Evolutionary conservation across 2,797 vertebrate species (phyloP).

Genomic region (Cryptoblepharus egeriae): DNA sequence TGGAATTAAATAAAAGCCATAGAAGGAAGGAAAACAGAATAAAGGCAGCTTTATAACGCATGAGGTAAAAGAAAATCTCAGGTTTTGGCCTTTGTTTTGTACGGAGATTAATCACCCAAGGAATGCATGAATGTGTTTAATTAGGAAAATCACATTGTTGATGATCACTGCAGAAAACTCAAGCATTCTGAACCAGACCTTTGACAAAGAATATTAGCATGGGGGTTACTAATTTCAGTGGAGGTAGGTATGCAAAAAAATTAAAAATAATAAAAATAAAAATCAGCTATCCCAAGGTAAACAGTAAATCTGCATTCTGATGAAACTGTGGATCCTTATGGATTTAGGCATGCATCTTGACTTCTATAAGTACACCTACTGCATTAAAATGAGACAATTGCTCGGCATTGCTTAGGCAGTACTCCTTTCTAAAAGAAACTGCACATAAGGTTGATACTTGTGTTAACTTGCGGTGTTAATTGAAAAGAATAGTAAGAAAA

Average conservation of each 20-base stretch:
- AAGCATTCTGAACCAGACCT: neutral
- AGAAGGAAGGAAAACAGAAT: conserved; percentile 17
- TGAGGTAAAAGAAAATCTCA: neutral
- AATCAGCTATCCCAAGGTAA: neutral
- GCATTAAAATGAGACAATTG: neutral
- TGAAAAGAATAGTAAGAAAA: neutral
- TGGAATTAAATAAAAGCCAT: neutral
- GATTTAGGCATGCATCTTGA: neutral
- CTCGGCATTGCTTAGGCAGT: neutral
- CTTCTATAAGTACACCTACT: neutral
- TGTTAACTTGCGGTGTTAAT: neutral
- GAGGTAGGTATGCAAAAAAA: neutral
- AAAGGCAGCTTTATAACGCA: conserved; percentile 14
- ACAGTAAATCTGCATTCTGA: conserved; percentile 12
- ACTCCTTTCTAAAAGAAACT: neutral
- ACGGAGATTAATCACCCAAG: conserved; percentile 20
- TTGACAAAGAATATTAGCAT: conserved; percentile 13
- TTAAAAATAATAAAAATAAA: no score
- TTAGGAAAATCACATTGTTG: conserved; percentile 25
- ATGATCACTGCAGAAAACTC: neutral
- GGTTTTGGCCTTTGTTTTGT: conserved; percentile 29
- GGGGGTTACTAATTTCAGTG: conserved; percentile 7
- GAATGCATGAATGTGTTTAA: conserved; percentile 28
- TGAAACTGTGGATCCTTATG: neutral
- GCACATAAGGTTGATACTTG: neutral